These are phyloP conservation scores for Glandiceps talaboti DNA, from an alignment of 53 echinoderm and acorn worm species.

Conservation along the genomic window DNA sequence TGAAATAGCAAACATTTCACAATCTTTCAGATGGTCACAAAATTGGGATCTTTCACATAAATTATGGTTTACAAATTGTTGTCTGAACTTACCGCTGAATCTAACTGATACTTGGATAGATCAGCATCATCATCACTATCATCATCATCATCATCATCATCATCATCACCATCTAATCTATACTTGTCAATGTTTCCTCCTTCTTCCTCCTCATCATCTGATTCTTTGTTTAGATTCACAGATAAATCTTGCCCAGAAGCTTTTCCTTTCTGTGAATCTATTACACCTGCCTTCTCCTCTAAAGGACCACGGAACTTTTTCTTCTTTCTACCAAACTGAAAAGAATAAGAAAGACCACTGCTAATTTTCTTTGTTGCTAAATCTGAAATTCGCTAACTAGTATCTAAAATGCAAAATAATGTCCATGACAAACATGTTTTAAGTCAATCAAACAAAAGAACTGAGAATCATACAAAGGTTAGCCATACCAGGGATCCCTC, in stretches of 20 bases:
- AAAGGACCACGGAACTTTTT: conserved; percentile 3
- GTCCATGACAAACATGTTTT: no score
- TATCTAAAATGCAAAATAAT: no score
- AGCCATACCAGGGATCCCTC: no score
- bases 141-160: conserved; percentile 48
- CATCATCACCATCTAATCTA: neutral
- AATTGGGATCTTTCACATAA: no score
- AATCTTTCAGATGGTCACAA: no score
- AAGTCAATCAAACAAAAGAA: no score
- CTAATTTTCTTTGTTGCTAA: no score
- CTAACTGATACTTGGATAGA: conserved; percentile 73
- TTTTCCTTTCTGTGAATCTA: conserved; percentile 12
- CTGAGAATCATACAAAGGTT: no score
- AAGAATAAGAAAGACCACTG: no score
- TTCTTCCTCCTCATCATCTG: neutral
- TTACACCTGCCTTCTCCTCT: neutral
- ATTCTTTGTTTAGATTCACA: neutral
- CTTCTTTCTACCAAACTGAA: conserved; percentile 74
- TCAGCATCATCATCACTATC: conserved; percentile 72
- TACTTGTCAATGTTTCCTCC: neutral
- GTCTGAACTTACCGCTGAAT: conserved; percentile 57
- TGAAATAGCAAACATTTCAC: no score
- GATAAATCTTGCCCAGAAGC: conserved; percentile 19
- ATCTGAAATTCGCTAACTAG: no score
- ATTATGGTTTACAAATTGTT: no score